Base-by-base conservation (phyloP, 2,797 vertebrate species). In the Acanthornis magna region DNA sequence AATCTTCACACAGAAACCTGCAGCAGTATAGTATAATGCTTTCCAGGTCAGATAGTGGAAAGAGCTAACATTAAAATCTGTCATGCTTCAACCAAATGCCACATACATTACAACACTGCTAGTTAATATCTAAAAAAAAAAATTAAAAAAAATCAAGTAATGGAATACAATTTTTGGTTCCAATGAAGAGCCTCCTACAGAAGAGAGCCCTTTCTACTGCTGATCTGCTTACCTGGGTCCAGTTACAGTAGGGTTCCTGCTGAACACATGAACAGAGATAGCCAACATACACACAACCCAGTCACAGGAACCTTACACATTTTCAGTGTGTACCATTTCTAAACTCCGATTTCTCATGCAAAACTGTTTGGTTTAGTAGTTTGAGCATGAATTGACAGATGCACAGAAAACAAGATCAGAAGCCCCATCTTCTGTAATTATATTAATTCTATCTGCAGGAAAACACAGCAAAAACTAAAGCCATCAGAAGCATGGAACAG, bases 201-300 rank as follows among this genome's bases (percentile, higher is more conserved):
- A 50, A 58, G 20, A 66, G 7, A 60, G 15, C 7, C 38, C 29
- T 32, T 60, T 81, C 43, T 62, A 38, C 17, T 23, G 32, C 60
- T 58, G 17, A 83, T n/a, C 54, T 48, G 54, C 73, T 89, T 82
- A 23, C 77, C 29, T 63, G 63, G 18, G 68, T 90, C 36, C 81
- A 82, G 32, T 57, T 40, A 75, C 27, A 88, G 74, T 10, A 76
- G 2, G 11, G 6, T 29, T 40, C 29, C 50, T 67, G 21, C 38
- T 54, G 36, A 67, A 51, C 5, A 51, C 14, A 11, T 0, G 0
- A 62, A 32, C 0, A 88, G 32, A 61, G 47, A 61, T 2, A 55
- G 45, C 10, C 36, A 60, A 45, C 22, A 34, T 1, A 62, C 21
- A 75, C 7, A 8, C 15, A 61, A 40, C 7, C 32, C 38, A 1